Evolutionary conservation across 2,797 vertebrate genomes (phyloP), one percentile per base, ranked within the genome.

Genomic region (Halcyon smyrnensis): DNA sequence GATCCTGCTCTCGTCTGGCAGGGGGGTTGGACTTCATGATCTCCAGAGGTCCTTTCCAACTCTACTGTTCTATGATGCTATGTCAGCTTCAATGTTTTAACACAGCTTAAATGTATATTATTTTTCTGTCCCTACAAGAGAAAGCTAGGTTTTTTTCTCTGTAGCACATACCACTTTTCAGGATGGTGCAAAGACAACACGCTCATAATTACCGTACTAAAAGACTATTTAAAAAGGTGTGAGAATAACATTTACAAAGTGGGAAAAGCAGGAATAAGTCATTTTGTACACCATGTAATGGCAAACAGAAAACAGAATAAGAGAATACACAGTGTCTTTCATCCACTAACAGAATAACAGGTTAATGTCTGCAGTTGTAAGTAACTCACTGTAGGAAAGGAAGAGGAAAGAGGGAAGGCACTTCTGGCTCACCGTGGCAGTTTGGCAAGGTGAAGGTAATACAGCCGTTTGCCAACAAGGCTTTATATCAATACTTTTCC

Each of bases 221-320:
- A 23, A 30, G 11, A 60, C 83, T 90, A 53, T 81, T 96, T 68
- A 1, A 84, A 78, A 93, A 95, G 83, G 86, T 90, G 86, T 78
- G 85, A 95, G 41, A 88, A 78, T 37, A 88, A 79, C 68, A 34
- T 93, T 94, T 91, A 73, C 59, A 78, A 54, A 84, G 45, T 39
- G 59, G 34, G 34, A 90, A 84, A 86, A 86, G 62, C 70, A 87
- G 6, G 43, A 62, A n/a, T 17, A 68, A 78, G 56, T 60, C 7
- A 68, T 64, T 84, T 93, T 71, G 24, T 71, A 28, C 17, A 5
- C 24, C 32, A 3, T 12, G 46, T 70, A 80, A 74, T 7, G 30
- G 53, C 53, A 84, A 87, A 54, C 14, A 65, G 34, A 80, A 80
- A 87, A 69, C 0, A 60, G 68, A 83, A 20, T 14, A 56, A 45